Base-by-base conservation (phyloP, 1,140 invertebrate species). In the Proales similis region DNA sequence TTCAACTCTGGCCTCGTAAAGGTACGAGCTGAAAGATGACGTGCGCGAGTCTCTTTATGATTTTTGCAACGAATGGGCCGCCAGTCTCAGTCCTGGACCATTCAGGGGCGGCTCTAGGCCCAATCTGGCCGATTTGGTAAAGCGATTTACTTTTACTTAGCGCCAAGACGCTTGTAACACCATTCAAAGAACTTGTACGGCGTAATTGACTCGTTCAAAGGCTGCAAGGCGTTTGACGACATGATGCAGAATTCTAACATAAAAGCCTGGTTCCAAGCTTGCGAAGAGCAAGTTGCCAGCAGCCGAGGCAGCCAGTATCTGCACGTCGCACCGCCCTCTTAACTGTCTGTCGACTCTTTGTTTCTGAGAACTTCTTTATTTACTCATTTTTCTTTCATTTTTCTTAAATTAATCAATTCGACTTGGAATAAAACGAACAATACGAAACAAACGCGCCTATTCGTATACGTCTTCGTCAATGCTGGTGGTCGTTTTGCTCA, bases 141-240 rank as follows among this genome's bases (percentile, higher is more conserved):
- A 68, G 66, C 32, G 20, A 24, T 7, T 5, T 22, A 24, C 38
- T 24, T 4, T 4, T 7, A 32, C 22, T 63, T 27, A 20, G 5
- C 48, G 5, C 19, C n/a, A 4, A 42, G 30, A 33, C 43, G 27
- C 17, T 17, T n/a, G 24, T 65, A n/a, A 51, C 19, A 38, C 17
- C 46, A 48, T 53, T 72, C 70, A 29, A 60, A 80, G 79, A 82
- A 89, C 4, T 86, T 97, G 0, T 98, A 87, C 74, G 94, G 93
- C 11, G 82, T 92, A 9, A 77, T 98, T 2, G 88, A 82, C 67
- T 92, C 91, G 69, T 94, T 97, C 70, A 90, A 95, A 78, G 93
- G 93, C 0, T 96, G 90, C 70, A 67, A 79, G 47, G 90, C 93
- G 3, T 97, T 97, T 72, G 75, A 85, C 68, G 93, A 97, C 71